Base-by-base conservation (phyloP, 2,888 invertebrate genomes). In the Drosophila parthenogenetica region DNA sequence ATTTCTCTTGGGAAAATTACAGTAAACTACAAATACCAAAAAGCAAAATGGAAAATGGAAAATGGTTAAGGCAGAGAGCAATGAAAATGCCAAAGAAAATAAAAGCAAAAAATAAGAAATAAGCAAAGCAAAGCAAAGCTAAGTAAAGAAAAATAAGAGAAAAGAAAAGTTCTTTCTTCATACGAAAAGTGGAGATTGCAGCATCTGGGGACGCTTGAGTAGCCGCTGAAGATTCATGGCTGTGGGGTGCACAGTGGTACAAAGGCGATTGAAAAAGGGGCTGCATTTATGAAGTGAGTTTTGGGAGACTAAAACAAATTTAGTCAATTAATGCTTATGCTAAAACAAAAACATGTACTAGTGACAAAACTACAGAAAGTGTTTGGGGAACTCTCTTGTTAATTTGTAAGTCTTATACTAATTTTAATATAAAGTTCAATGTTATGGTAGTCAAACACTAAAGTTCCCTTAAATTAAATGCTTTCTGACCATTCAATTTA, bases 161-260 rank as follows among this genome's bases (percentile, higher is more conserved):
- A 81, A 81, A 81, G 73, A 85, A 87, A 82, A 87, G 82, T 82
- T 82, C 82, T 82, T 76, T 72, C 54, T 57, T 58, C 37, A 51
- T 42, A 61, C 58, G 61, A 72, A 66, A 72, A 77, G 72, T 77
- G 73, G 66, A 60, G 48, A 69, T 69, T 73, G 72, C 77, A 68
- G 57, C 72, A 69, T 58, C 75, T 69, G 42, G 35, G 42, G 25
- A n/a, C 49, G 69, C 72, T 69, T 69, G 62, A 59, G 54, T 63
- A 32, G 73, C 70, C 58, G 42, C 49, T 17, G 35, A 37, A 58
- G 57, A 63, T 46, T 46, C 39, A 17, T 37, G 14, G 25, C 25
- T 19, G 17, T 16, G 22, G 13, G 37, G 32, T 11, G 59, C 46
- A 72, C 72, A 62, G 69, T 72, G 57, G 19, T 2, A 14, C 42